Conservation (phyloP, 2,888 invertebrate species). For the Cataglyphis albicans region DNA sequence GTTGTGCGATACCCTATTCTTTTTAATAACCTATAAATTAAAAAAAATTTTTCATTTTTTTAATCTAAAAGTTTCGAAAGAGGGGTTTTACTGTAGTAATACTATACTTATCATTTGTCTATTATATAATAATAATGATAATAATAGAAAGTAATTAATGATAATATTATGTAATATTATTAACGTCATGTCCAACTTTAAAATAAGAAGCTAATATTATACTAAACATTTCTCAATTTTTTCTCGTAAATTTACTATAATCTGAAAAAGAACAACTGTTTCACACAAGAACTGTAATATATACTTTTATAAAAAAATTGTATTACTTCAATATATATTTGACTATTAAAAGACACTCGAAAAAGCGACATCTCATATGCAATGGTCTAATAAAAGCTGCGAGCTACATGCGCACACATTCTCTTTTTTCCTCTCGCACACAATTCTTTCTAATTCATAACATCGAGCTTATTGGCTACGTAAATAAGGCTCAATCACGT, state of each 20-base stretch:
- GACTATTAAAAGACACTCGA: slow-evolving; percentile 24
- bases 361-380: slow-evolving; percentile 48
- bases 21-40: too few relatives aligned
- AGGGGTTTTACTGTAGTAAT: not conserved
- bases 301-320: slow-evolving; percentile 12
- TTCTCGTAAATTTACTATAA: slow-evolving; percentile 60
- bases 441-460: slow-evolving; percentile 38
- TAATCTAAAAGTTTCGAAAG: not conserved
- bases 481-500: slow-evolving; percentile 77
- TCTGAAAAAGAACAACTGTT: slow-evolving; percentile 22
- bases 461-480: slow-evolving; percentile 38
- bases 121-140: slow-evolving; percentile 14
- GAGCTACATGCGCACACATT: slow-evolving; percentile 41
- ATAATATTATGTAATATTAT: slow-evolving; percentile 24
- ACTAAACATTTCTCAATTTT: slow-evolving; percentile 51
- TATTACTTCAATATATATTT: slow-evolving; percentile 1
- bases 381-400: slow-evolving; percentile 44
- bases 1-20: not conserved
- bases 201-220: slow-evolving; percentile 8
- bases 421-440: slow-evolving; percentile 33
- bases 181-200: slow-evolving; percentile 6
- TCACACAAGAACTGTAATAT: not conserved
- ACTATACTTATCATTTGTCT: not conserved
- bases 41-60: not conserved
- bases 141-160: slow-evolving; percentile 5